These are phyloP conservation scores for Apamea epomidion DNA, from an alignment of 2,888 invertebrate species.

Conservation along the genomic window DNA sequence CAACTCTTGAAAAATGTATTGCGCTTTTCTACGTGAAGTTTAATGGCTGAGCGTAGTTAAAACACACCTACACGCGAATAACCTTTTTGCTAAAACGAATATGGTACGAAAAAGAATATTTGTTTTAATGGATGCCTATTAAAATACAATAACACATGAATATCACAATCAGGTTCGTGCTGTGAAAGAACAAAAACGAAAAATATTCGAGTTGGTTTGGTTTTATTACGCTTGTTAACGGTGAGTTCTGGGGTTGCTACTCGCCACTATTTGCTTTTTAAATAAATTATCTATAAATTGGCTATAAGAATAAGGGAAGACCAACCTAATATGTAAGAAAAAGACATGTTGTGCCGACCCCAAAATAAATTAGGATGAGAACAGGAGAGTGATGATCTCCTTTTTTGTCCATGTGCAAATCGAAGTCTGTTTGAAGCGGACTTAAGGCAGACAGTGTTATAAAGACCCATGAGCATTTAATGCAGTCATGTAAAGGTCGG, in stretches of 20 bases:
- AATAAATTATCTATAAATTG: neutral
- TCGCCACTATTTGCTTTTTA: slow-evolving; percentile 10
- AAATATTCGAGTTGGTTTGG: slow-evolving; percentile 3
- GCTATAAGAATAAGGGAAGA: no score
- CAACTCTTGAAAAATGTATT: slow-evolving; percentile 65
- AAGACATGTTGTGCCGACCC: no score
- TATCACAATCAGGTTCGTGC: slow-evolving; percentile 25
- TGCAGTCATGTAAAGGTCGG: neutral
- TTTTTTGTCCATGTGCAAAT: neutral
- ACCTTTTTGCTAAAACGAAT: slow-evolving; percentile 25
- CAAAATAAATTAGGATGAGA: no score
- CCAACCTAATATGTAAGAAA: neutral
- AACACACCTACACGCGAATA: slow-evolving; percentile 30
- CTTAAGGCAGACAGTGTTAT: neutral
- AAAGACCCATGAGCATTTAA: no score
- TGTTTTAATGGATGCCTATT: slow-evolving; percentile 36
- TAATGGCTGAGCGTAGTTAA: slow-evolving; percentile 55
- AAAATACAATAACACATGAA: slow-evolving; percentile 50
- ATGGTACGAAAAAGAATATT: slow-evolving; percentile 27
- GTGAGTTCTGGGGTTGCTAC: neutral
- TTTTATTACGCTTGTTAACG: slow-evolving; percentile 20
- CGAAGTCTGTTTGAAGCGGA: neutral
- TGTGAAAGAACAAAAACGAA: slow-evolving; percentile 21
- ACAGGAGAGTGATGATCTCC: no score
- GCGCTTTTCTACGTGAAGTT: slow-evolving; percentile 63